Evolutionary conservation across 2,888 invertebrate genomes (phyloP), one percentile per base, ranked within the genome.

Genomic region (Thera obeliscata): DNA sequence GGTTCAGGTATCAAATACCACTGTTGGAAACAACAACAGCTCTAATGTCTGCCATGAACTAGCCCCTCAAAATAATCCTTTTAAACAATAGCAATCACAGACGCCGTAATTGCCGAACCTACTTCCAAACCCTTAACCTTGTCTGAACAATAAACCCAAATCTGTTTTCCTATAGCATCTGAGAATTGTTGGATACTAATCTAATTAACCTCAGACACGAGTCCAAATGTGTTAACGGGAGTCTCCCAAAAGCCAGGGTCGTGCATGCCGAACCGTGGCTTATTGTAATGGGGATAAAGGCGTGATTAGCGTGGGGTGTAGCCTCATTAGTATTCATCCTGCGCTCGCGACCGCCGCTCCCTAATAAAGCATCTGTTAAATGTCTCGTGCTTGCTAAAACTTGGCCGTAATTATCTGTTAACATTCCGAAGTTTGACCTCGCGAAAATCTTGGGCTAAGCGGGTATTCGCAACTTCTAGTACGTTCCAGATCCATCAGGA

Each of bases 301-400:
- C 78, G 72, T 76, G 79, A 85, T 86, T 91, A 79, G 82, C 75
- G 71, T 79, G 78, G 74, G 71, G 71, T 70, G 60, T 74, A 64
- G 67, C 78, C 92, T 93, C 91, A 93, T 93, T 93, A 93, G 87
- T 87, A 93, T 93, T 93, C 93, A 91, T 87, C 86, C 88, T 87
- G 87, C 90, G 92, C 88, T 86, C 91, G 91, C 90, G 90, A 87
- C 90, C 87, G 87, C 88, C 89, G 88, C 87, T 86, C 88, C 88
- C 89, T 88, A 90, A 90, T 89, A 90, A 93, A 93, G 90, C 93
- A 92, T 91, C 93, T 92, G 93, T 91, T 93, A 93, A 93, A 93
- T 93, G 92, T 93, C 93, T 91, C 91, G 90, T 90, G 90, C 90
- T 89, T 86, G 90, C 89, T 89, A 86, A 91, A 92, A 92, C 92